Evolutionary conservation across 2,888 invertebrate genomes (phyloP).

Genomic region (Eucera pruinosa): DNA sequence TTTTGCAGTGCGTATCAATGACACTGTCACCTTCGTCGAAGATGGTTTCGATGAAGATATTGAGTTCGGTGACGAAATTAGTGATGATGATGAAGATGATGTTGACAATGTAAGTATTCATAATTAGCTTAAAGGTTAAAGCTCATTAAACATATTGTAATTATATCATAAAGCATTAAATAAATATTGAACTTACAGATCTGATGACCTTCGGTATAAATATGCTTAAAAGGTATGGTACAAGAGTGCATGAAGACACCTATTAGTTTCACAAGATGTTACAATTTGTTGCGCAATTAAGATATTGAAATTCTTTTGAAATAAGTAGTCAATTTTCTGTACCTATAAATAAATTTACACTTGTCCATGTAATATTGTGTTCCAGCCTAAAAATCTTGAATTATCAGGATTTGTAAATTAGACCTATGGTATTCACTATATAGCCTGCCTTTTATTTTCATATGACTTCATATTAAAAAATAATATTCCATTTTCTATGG

Average conservation of each 20-base stretch:
- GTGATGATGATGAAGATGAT: slow-evolving; percentile 93
- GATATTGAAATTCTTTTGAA: slow-evolving; percentile 63
- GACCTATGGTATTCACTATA: slow-evolving; percentile 33
- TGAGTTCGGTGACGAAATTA: slow-evolving; percentile 97
- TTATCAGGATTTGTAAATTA: slow-evolving; percentile 44
- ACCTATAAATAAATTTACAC: slow-evolving; percentile 78
- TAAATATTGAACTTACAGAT: slow-evolving; percentile 73
- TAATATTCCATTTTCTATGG: not conserved
- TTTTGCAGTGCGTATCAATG: slow-evolving; percentile 94
- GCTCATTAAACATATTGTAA: too few species aligned
- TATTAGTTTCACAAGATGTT: slow-evolving; percentile 67
- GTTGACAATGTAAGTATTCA: slow-evolving; percentile 85
- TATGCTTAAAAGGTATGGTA: slow-evolving; percentile 64
- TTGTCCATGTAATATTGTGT: slow-evolving; percentile 71
- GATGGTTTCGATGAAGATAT: slow-evolving; percentile 98
- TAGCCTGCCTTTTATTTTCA: slow-evolving; percentile 34
- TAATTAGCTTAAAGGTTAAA: too few species aligned
- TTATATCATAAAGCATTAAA: too few species aligned
- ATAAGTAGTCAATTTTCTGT: slow-evolving; percentile 75
- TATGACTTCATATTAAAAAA: not conserved
- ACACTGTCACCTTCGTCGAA: slow-evolving; percentile 97
- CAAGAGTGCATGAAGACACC: slow-evolving; percentile 58
- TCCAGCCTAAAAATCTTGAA: slow-evolving; percentile 61
- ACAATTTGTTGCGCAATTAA: slow-evolving; percentile 54
- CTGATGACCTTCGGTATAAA: slow-evolving; percentile 73